Evolutionary conservation across 2,797 vertebrate genomes (phyloP).

Genomic region (Centropyge bicolor): DNA sequence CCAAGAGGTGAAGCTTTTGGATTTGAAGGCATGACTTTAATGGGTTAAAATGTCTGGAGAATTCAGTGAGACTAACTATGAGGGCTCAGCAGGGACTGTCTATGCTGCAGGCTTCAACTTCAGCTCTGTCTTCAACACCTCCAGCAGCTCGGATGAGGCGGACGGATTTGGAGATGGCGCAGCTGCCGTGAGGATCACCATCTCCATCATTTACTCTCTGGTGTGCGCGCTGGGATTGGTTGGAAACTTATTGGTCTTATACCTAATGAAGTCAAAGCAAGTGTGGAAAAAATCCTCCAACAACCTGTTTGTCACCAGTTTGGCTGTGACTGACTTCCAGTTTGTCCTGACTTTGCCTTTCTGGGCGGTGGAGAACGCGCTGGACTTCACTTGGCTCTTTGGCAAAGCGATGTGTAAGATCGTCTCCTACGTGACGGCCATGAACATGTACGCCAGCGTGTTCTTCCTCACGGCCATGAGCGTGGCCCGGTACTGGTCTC

Average conservation of each 20-base stretch:
- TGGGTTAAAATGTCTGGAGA: constrained; percentile 78
- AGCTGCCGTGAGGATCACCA: constrained; percentile 86
- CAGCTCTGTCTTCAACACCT: constrained; percentile 70
- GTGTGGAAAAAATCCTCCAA: constrained; percentile 95
- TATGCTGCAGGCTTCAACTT: constrained; percentile 69
- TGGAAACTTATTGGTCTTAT: constrained; percentile 93
- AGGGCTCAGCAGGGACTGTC: constrained; percentile 59
- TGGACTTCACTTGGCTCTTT: constrained; percentile 96
- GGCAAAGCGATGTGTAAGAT: constrained; percentile 97
- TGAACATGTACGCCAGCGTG: constrained; percentile 98
- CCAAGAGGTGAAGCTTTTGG: background rate
- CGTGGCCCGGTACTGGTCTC: constrained; percentile 91
- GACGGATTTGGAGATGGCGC: constrained; percentile 79
- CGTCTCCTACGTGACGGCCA: constrained; percentile 92
- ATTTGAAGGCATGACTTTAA: constrained; percentile 15
- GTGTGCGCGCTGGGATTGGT: constrained; percentile 94
- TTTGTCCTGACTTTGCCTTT: constrained; percentile 96
- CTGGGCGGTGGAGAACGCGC: constrained; percentile 96
- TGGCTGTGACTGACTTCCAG: constrained; percentile 96
- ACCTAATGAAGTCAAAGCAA: constrained; percentile 93
- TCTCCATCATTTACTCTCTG: constrained; percentile 92
- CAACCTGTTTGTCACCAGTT: constrained; percentile 94
- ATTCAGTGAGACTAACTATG: constrained; percentile 37
- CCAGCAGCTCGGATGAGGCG: constrained; percentile 58
- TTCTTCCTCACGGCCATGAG: constrained; percentile 98